Evolutionary conservation across 2,113 vertebrate species (phyloP), one percentile per base, ranked within the genome.

Genomic region (Microtus montanus): DNA sequence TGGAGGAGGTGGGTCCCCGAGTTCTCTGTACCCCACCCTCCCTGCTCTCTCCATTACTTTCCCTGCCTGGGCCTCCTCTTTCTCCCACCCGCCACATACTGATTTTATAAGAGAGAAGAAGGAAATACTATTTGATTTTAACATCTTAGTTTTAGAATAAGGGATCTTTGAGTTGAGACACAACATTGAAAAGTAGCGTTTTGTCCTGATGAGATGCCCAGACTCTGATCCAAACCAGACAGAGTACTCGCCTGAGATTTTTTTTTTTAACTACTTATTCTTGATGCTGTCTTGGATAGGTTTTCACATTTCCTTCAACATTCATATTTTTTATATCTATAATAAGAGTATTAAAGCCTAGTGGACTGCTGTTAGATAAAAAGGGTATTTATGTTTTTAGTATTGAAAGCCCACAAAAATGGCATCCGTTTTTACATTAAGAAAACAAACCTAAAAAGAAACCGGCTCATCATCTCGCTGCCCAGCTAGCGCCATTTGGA

Each of bases 141-240:
- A 7, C 68, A 8, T 33, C 73, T 91, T 95, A 44, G 24, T 85
- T 95, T 96, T 85, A 41, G 85, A 90, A 28, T 2, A 89, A 54
- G 28, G 30, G 3, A 26, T 83, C 14, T 83, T 93, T 80, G 41
- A 85, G 35, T 73, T 89, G 61, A 66, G 87, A 94, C 87, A 41
- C 9, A 70, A 95, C 96, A 38, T 13, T 26, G 15, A 91, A 28
- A 24, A 20, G 58, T 73, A 52, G 58, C 74, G 7, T 66, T 47
- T 17, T 73, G 1, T 41, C 28, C 15, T 30, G 10, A 70, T 85
- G 63, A 80, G 52, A 94, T 87, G 35, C 33, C 52, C 90, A 1
- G 2, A 71, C 64, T 95, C 91, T 83, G 19, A 30, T 30, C 19
- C 79, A n/a, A 92, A 26, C n/a, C 70, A 73, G 70, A 73, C 8